Evolutionary conservation across 2,888 invertebrate genomes (phyloP), one percentile per base, ranked within the genome.

Genomic region (Subacronicta megacephala): DNA sequence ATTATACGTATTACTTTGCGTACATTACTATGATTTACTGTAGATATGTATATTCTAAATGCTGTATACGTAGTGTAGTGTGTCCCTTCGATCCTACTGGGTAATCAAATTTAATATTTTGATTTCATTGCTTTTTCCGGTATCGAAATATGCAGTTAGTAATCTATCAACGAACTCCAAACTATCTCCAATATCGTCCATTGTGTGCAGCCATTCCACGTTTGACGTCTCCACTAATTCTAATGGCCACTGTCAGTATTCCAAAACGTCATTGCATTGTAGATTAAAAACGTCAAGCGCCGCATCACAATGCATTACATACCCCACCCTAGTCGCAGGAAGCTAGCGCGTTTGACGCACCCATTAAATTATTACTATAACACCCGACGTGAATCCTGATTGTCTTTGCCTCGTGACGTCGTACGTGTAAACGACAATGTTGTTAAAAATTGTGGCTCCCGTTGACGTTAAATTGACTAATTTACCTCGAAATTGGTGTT

Each of bases 281-380:
- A 58, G 75, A 45, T 74, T 77, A 74, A 70, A 71, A 71, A 74
- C 55, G 53, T 60, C 42, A 71, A 71, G 63, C 59, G 58, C 55
- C 60, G 65, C 74, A 73, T 71, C 62, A 62, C 44, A 60, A 62
- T 70, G 72, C 80, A 81, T 62, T 59, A 54, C 35, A 65, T 63
- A 72, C 68, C 71, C 82, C 83, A 75, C 83, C 81, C 75, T 70
- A 56, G 63, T 63, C 73, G 77, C 79, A 80, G 81, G 81, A 82
- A 81, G 70, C 68, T 2, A 43, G 47, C 53, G 57, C 64, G 62
- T 60, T 62, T 56, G 65, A 76, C 75, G 76, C 61, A 75, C 53
- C 75, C 62, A 81, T 82, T 81, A 82, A 82, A 77, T 76, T 76
- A 81, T 80, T 73, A 78, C 72, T 71, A 61, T 51, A 45, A 65